phyloP scores from a whole-genome alignment of 2,888 invertebrate genomes.

The Yponomeuta plumbellus region DNA sequence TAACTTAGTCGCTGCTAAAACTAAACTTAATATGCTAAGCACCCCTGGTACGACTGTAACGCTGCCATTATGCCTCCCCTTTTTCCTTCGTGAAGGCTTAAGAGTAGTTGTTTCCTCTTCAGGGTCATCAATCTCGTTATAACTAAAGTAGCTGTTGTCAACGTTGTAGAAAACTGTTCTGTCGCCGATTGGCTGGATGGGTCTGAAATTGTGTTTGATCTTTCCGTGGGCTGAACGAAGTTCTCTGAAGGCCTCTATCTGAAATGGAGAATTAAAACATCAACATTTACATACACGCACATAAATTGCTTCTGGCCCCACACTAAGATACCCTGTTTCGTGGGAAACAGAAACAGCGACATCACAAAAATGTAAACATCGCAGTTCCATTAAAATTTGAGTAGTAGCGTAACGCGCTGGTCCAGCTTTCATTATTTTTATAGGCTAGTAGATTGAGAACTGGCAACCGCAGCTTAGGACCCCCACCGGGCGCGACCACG shows the following conservation, averaged over 20 bases:
- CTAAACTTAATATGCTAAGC: background rate
- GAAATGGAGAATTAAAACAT: constrained; percentile 35
- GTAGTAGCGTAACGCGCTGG: no score
- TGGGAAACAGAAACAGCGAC: no score
- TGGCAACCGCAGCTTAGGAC: no score
- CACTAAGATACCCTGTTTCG: no score
- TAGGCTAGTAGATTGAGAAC: no score
- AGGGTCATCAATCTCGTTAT: constrained; percentile 53
- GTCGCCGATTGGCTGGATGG: constrained; percentile 86
- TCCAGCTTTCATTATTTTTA: no score
- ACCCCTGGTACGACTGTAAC: background rate
- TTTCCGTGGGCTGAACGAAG: constrained; percentile 80
- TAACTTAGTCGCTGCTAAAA: background rate
- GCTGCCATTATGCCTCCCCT: constrained; percentile 2
- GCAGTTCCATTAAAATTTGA: background rate
- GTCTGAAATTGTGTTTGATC: constrained; percentile 88
- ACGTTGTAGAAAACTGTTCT: constrained; percentile 79
- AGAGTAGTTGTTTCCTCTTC: constrained; percentile 35
- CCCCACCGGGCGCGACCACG: no score
- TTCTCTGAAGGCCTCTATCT: constrained; percentile 85
- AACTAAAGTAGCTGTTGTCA: constrained; percentile 59
- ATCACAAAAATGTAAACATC: no score
- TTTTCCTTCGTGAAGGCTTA: constrained; percentile 29
- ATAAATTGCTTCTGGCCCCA: no score
- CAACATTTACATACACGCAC: background rate